phyloP scores from a whole-genome alignment of 2,888 invertebrate species.

The Phyllotreta cruciferae region DNA sequence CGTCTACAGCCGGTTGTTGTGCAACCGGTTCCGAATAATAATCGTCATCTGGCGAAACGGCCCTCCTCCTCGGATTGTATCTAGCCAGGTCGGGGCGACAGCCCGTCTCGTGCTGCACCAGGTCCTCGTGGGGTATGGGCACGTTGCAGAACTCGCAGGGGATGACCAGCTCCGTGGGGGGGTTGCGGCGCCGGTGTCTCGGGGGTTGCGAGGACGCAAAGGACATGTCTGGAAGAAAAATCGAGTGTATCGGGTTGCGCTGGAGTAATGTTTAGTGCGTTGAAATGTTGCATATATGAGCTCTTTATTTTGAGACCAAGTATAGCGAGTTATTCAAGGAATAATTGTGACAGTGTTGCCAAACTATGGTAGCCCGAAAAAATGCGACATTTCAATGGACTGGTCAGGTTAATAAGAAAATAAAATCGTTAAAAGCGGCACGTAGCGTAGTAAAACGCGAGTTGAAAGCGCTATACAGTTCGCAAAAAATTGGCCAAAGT shows the following conservation, averaged over 20 bases:
- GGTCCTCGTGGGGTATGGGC: slow-evolving; percentile 62
- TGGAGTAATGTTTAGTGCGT: slow-evolving; percentile 1
- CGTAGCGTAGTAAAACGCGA: neutral
- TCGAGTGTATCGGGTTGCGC: neutral
- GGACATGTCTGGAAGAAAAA: neutral
- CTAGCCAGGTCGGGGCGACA: slow-evolving; percentile 60
- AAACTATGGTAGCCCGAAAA: too few relatives aligned
- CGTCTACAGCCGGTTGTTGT: slow-evolving; percentile 53
- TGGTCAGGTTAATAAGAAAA: neutral
- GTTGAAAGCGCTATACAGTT: slow-evolving; percentile 23
- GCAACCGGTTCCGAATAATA: slow-evolving; percentile 48
- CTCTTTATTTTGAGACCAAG: too few relatives aligned
- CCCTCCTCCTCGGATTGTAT: slow-evolving; percentile 51
- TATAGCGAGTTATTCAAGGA: too few relatives aligned
- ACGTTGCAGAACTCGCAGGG: slow-evolving; percentile 67
- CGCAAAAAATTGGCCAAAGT: slow-evolving; percentile 17
- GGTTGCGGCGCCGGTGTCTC: slow-evolving; percentile 59
- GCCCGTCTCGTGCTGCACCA: slow-evolving; percentile 63
- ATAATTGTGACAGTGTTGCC: too few relatives aligned
- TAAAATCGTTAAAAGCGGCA: neutral
- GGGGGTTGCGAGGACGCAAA: slow-evolving; percentile 60
- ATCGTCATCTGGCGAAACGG: slow-evolving; percentile 46
- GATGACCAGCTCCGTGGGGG: slow-evolving; percentile 61
- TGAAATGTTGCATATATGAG: too few relatives aligned
- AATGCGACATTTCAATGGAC: too few relatives aligned